These are phyloP conservation scores for Mesopsocus fuscifrons DNA, from an alignment of 2,888 invertebrate species.

Conservation along the genomic window DNA sequence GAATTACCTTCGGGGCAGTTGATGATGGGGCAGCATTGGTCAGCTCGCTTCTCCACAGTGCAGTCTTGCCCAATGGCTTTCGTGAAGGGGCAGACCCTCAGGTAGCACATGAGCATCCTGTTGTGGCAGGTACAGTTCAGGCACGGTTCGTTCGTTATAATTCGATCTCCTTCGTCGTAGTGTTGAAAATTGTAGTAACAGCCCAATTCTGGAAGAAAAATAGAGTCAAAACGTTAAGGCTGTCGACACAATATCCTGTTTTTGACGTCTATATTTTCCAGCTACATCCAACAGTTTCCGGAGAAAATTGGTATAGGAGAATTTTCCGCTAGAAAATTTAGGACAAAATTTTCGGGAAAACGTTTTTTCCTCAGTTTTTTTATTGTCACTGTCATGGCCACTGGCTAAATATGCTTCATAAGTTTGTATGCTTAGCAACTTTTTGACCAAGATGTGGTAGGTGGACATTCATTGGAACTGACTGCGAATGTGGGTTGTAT, in stretches of 20 bases:
- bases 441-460: no score
- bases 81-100: constrained; percentile 82
- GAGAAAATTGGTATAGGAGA: not conserved
- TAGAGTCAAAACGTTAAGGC: not conserved
- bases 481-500: no score
- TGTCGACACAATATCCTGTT: not conserved
- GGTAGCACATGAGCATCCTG: constrained; percentile 87
- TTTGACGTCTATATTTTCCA: not conserved
- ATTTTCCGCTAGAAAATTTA: no score
- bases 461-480: no score
- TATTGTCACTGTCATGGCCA: no score
- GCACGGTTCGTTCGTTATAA: constrained; percentile 87
- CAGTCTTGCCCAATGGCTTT: constrained; percentile 87
- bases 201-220: constrained; percentile 38
- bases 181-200: constrained; percentile 91
- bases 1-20: constrained; percentile 89
- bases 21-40: constrained; percentile 85
- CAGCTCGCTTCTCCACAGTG: constrained; percentile 70
- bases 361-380: no score
- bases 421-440: no score
- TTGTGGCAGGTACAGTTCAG: constrained; percentile 91
- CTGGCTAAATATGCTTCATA: no score
- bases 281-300: not conserved
- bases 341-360: no score
- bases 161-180: constrained; percentile 82